These are phyloP conservation scores for Cisticola juncidis DNA, from an alignment of 2,113 vertebrate species.

Conservation along the genomic window DNA sequence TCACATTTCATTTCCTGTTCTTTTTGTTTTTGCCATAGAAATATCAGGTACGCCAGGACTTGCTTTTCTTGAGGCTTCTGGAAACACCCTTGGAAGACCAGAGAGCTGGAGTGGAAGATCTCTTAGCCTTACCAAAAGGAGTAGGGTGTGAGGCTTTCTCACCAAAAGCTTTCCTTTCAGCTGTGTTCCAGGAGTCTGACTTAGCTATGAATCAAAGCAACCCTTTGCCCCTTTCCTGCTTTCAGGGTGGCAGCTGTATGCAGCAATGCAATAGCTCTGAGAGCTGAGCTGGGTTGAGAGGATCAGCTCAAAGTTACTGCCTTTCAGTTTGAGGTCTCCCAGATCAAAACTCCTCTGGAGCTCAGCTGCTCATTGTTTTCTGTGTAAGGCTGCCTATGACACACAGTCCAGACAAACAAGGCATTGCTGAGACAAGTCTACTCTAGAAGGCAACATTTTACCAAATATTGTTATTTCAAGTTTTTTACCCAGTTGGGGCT, in stretches of 20 bases:
- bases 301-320: background rate
- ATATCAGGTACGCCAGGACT: constrained; percentile 19
- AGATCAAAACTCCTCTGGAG: background rate
- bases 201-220: background rate
- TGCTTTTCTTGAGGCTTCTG: constrained; percentile 41
- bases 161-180: constrained; percentile 39
- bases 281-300: background rate
- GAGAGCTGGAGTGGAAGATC: constrained; percentile 41
- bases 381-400: background rate
- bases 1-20: constrained; percentile 62
- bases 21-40: constrained; percentile 30
- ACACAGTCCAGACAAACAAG: background rate
- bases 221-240: background rate
- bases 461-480: background rate
- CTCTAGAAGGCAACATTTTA: background rate
- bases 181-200: background rate
- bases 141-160: constrained; percentile 31
- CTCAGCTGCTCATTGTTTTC: background rate
- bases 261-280: background rate
- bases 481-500: background rate
- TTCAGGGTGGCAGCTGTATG: background rate
- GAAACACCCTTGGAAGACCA: constrained; percentile 49
- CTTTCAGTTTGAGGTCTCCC: background rate
- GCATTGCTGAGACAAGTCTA: background rate
- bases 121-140: constrained; percentile 26